A percentile compares a stretch with the other conserved stretches of the same genome.
Evolutionary conservation across 2,113 vertebrate genomes (phyloP).

Genomic region (Gnathonemus echidnorhynchus): DNA sequence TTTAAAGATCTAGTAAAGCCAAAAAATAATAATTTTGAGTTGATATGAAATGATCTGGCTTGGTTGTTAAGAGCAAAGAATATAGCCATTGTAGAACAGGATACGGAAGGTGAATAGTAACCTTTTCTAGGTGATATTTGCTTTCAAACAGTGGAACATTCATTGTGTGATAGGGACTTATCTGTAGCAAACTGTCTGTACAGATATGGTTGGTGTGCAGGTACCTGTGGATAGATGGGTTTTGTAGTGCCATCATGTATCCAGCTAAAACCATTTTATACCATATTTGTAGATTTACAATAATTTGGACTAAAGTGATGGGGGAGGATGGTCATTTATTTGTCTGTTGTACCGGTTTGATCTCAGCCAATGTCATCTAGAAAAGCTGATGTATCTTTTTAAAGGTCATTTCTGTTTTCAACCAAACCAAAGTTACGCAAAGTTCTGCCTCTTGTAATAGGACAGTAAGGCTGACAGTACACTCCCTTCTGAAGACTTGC

Average conservation of each 20-base stretch:
- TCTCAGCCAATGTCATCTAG: slow-evolving; percentile 58
- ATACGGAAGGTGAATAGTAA: slow-evolving; percentile 58
- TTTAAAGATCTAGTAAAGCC: slow-evolving; percentile 98
- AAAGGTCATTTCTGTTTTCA: slow-evolving; percentile 82
- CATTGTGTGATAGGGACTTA: slow-evolving; percentile 28
- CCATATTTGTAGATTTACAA: slow-evolving; percentile 34
- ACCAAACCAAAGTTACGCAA: slow-evolving; percentile 99
- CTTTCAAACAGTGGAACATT: slow-evolving; percentile 46
- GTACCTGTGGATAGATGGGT: slow-evolving; percentile 19
- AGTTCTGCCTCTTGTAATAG: slow-evolving; percentile 97
- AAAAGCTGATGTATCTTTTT: slow-evolving; percentile 65
- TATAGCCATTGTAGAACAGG: slow-evolving; percentile 92
- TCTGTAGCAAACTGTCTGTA: slow-evolving; percentile 41
- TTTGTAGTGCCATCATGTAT: slow-evolving; percentile 18
- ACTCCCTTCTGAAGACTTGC: slow-evolving; percentile 77
- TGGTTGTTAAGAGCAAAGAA: slow-evolving; percentile 93
- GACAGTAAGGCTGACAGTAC: slow-evolving; percentile 83
- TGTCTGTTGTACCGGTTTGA: slow-evolving; percentile 26
- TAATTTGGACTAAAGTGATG: slow-evolving; percentile 17
- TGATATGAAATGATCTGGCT: slow-evolving; percentile 95
- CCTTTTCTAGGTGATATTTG: slow-evolving; percentile 63
- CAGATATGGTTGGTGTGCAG: slow-evolving; percentile 19
- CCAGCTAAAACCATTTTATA: slow-evolving; percentile 45
- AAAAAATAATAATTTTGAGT: slow-evolving; percentile 97
- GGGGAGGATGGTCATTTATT: not conserved